Conservation (phyloP, 1,140 invertebrate genomes). For the Nephila pilipes region DNA sequence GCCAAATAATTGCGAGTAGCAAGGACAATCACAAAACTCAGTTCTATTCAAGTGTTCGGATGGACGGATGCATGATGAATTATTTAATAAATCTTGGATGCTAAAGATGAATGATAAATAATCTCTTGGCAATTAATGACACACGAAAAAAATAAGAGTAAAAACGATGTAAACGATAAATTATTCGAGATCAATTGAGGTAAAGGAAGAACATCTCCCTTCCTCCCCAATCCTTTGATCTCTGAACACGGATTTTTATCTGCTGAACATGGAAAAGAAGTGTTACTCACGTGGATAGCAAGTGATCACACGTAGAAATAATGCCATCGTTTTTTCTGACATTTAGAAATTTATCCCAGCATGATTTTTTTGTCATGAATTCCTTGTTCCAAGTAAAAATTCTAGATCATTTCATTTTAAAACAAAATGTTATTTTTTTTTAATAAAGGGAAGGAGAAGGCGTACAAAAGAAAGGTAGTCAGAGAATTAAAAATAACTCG, state of each 20-base stretch:
- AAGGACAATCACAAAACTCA: neutral
- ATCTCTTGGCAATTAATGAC: neutral
- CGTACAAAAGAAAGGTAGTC: no score
- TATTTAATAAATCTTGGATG: neutral
- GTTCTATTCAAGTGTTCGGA: no score
- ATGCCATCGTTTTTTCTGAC: no score
- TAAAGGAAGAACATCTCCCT: neutral
- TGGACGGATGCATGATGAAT: neutral
- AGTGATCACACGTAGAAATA: neutral
- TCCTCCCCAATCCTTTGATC: neutral
- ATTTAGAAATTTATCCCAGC: no score
- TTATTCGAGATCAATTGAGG: neutral
- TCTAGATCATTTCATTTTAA: no score
- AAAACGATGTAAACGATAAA: neutral
- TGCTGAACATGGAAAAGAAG: neutral
- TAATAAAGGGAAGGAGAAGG: no score
- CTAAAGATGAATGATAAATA: neutral
- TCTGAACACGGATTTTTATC: neutral
- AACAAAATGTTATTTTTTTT: no score
- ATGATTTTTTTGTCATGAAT: no score
- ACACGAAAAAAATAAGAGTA: neutral
- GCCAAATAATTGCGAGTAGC: no score
- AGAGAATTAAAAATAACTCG: no score
- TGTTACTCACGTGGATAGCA: neutral
- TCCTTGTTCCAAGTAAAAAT: no score